phyloP scores from a whole-genome alignment of 2,888 invertebrate species.

The Escarpia spicata region DNA sequence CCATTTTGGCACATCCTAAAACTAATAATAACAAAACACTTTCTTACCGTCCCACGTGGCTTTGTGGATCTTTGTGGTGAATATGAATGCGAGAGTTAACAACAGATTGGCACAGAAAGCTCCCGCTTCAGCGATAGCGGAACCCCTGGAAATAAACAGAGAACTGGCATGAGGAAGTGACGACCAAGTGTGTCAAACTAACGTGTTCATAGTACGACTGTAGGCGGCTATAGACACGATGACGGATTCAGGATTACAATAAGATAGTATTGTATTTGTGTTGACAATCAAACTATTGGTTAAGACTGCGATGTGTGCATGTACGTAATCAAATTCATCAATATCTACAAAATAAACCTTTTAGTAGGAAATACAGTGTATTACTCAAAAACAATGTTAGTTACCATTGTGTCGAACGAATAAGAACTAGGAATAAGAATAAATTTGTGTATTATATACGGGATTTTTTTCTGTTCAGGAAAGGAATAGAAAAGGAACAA shows the following conservation, averaged over 20 bases:
- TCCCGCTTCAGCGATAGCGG: constrained; percentile 35
- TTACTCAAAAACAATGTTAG: not conserved
- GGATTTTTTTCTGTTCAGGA: no score
- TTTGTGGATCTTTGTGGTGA: not conserved
- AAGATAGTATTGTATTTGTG: not conserved
- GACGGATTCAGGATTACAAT: not conserved
- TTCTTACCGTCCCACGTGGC: not conserved
- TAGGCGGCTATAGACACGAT: not conserved
- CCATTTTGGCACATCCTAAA: not conserved
- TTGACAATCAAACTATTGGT: not conserved
- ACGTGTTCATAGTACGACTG: not conserved
- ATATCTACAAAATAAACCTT: not conserved
- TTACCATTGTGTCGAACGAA: not conserved
- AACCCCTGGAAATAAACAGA: constrained; percentile 33
- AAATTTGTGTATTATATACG: no score
- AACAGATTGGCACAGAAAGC: not conserved
- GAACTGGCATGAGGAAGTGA: not conserved
- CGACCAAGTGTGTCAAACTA: not conserved
- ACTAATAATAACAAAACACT: not conserved
- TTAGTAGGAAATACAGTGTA: not conserved
- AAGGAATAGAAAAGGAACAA: no score
- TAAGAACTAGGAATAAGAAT: not conserved
- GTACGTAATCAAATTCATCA: no score
- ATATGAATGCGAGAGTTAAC: not conserved
- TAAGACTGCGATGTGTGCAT: not conserved